Percentiles rank a stretch among this genome's conserved stretches.
phyloP scores from a whole-genome alignment of 2,113 vertebrate genomes.

The Tetrax tetrax region DNA sequence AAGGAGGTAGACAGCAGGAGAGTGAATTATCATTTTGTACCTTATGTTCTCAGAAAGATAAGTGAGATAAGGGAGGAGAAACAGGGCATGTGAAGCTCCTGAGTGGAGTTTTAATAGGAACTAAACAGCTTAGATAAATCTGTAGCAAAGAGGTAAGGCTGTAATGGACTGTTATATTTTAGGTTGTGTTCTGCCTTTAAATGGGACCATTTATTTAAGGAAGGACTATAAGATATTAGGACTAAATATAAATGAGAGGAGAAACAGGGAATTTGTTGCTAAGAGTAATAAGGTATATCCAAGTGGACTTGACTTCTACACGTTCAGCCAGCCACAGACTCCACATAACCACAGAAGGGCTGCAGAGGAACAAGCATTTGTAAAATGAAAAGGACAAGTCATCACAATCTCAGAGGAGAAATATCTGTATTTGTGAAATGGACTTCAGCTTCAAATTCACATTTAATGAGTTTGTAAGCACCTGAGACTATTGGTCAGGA shows the following conservation, averaged over 20 bases:
- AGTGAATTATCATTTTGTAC: conserved; percentile 32
- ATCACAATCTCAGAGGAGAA: neutral
- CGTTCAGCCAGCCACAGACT: neutral
- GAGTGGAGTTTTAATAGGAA: conserved; percentile 19
- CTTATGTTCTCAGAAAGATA: conserved; percentile 38
- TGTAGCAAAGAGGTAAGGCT: neutral
- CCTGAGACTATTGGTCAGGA: neutral
- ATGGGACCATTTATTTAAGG: conserved; percentile 35
- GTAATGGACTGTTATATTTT: conserved; percentile 44
- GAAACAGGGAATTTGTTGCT: neutral
- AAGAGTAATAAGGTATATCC: neutral
- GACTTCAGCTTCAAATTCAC: neutral
- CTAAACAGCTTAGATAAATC: conserved; percentile 44
- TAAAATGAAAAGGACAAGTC: neutral
- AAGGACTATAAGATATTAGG: neutral
- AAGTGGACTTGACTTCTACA: neutral
- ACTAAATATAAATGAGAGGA: conserved; percentile 17
- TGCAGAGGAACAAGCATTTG: neutral
- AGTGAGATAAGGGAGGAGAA: conserved; percentile 34
- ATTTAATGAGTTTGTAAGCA: neutral
- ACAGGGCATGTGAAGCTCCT: neutral
- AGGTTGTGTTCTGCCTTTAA: conserved; percentile 37
- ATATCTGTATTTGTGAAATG: neutral
- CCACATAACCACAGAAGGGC: neutral
- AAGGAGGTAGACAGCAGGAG: conserved; percentile 1